These are phyloP conservation scores for Sphecodes monilicornis DNA, from an alignment of 2,888 invertebrate species.

Conservation along the genomic window DNA sequence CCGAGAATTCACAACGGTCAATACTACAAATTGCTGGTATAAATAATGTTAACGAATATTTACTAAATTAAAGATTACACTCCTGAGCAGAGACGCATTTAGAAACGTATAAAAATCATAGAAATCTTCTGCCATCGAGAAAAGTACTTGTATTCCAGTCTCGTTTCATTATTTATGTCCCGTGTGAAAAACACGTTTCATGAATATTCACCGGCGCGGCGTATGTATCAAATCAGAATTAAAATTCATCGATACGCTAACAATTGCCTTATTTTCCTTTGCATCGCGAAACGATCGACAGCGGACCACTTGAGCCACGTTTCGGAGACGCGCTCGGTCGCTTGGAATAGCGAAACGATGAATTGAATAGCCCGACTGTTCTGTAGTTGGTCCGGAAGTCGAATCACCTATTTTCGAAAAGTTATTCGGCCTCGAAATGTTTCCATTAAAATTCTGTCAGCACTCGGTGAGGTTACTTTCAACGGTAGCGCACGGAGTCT, in stretches of 20 bases:
- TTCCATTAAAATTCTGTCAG: conserved; percentile 3
- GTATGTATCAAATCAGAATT: neutral
- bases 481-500: neutral
- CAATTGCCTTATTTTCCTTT: neutral
- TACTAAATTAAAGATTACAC: neutral
- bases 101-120: neutral
- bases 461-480: no score
- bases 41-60: neutral
- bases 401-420: conserved; percentile 10
- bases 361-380: neutral
- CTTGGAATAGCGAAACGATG: neutral
- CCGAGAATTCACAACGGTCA: neutral
- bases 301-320: neutral
- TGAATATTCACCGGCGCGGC: neutral
- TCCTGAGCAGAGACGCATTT: neutral
- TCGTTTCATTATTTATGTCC: conserved; percentile 4
- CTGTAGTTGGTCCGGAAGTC: neutral
- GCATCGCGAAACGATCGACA: neutral
- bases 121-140: neutral
- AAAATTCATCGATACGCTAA: neutral
- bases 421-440: neutral
- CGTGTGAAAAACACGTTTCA: neutral
- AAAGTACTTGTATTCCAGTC: neutral
- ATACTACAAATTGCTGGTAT: neutral
- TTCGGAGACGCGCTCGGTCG: neutral